phyloP scores from a whole-genome alignment of 1,140 invertebrate species.

The Sitobion miscanthi region DNA sequence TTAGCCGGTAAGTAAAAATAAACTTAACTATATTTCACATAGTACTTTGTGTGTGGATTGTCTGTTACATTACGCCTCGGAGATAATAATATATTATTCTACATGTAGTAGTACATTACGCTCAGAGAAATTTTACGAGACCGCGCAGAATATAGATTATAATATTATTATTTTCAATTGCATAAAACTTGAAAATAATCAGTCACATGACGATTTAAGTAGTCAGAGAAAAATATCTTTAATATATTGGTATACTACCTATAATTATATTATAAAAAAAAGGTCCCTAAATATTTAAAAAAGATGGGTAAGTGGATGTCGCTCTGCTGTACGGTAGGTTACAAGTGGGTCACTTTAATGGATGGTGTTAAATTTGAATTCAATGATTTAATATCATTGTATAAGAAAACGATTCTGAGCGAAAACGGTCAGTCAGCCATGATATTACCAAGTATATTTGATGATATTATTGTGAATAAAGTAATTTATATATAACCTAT shows the following conservation, averaged over 20 bases:
- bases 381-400: no score
- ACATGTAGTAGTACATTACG: not conserved
- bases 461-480: no score
- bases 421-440: no score
- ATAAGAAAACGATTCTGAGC: no score
- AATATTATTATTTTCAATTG: not conserved
- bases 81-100: not conserved
- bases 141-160: not conserved
- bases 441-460: no score
- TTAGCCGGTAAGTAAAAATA: constrained; percentile 65
- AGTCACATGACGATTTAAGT: not conserved
- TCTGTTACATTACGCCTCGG: not conserved
- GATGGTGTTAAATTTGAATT: no score
- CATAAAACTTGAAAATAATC: not conserved
- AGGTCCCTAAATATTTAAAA: not conserved
- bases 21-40: not conserved
- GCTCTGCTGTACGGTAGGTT: no score
- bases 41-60: no score
- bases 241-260: not conserved
- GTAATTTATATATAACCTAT: no score
- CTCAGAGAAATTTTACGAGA: not conserved
- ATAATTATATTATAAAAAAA: not conserved
- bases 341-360: no score
- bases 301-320: no score
- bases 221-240: not conserved